These are phyloP conservation scores for Arenaria interpres DNA, from an alignment of 2,113 vertebrate genomes.

Conservation along the genomic window DNA sequence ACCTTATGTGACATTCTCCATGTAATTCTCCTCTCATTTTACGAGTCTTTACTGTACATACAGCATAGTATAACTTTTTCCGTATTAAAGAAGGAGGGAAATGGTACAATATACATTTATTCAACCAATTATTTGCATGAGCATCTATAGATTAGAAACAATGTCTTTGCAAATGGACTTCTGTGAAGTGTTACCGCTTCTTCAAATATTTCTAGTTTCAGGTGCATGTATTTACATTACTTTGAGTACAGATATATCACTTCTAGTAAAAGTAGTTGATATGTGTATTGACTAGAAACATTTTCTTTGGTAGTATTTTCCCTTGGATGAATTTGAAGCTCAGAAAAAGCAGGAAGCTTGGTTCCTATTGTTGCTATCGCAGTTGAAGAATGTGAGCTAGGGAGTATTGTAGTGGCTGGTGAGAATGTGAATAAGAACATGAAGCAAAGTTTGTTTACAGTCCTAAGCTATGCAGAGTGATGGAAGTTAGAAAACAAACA, in stretches of 20 bases:
- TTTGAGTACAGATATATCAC: not conserved
- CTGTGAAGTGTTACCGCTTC: not conserved
- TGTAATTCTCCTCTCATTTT: no score
- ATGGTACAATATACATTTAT: not conserved
- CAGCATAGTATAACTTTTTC: no score
- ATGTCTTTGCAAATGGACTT: not conserved
- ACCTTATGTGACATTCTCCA: no score
- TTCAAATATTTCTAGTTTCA: not conserved
- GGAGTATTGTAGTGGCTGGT: not conserved
- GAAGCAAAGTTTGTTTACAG: not conserved
- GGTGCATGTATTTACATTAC: not conserved
- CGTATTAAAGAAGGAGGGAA: not conserved
- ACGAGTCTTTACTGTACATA: no score
- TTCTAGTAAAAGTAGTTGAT: not conserved
- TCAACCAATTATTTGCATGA: not conserved
- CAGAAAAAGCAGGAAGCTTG: not conserved
- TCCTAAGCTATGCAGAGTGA: not conserved
- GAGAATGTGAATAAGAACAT: not conserved
- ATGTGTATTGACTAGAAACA: not conserved
- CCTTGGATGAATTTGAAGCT: not conserved
- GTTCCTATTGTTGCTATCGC: not conserved
- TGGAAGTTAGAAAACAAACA: not conserved
- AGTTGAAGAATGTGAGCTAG: not conserved
- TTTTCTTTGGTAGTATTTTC: not conserved
- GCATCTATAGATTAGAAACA: not conserved